These are phyloP conservation scores for Megalonaias nervosa DNA, from an alignment of 1,140 invertebrate genomes.

Conservation along the genomic window DNA sequence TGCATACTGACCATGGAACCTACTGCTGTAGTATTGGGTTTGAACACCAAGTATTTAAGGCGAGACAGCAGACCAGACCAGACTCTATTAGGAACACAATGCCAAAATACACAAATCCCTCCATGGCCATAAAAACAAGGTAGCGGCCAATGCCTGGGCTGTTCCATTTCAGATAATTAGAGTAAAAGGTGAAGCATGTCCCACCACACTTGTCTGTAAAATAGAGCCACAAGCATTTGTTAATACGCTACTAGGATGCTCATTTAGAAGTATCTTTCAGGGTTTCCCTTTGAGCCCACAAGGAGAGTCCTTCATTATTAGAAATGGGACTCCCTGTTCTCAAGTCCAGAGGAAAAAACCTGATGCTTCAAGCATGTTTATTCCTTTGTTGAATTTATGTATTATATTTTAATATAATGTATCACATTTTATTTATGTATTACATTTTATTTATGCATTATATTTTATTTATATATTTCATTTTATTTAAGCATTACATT, in stretches of 20 bases:
- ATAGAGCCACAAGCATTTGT: constrained; percentile 8
- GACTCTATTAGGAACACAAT: constrained; percentile 73
- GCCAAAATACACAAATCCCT: constrained; percentile 74
- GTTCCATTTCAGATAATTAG: constrained; percentile 72
- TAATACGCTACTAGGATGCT: not conserved
- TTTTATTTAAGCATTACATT: no score
- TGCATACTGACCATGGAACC: constrained; percentile 7
- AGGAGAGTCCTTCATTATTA: no score
- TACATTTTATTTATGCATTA: no score
- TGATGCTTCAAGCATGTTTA: no score
- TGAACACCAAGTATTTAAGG: constrained; percentile 5
- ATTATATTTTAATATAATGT: no score
- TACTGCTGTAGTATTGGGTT: constrained; percentile 2
- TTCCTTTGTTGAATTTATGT: no score
- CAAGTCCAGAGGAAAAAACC: no score
- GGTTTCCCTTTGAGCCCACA: no score
- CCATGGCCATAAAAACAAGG: constrained; percentile 73
- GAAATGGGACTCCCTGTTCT: no score
- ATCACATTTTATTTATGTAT: no score
- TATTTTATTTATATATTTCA: no score
- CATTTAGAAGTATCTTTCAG: no score
- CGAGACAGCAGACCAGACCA: constrained; percentile 24
- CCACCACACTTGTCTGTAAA: constrained; percentile 52
- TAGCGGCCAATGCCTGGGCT: constrained; percentile 75
- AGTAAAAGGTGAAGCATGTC: constrained; percentile 52